These are phyloP conservation scores for Mesocentrotus franciscanus DNA, from an alignment of 53 echinoderm and acorn worm species.

Conservation along the genomic window DNA sequence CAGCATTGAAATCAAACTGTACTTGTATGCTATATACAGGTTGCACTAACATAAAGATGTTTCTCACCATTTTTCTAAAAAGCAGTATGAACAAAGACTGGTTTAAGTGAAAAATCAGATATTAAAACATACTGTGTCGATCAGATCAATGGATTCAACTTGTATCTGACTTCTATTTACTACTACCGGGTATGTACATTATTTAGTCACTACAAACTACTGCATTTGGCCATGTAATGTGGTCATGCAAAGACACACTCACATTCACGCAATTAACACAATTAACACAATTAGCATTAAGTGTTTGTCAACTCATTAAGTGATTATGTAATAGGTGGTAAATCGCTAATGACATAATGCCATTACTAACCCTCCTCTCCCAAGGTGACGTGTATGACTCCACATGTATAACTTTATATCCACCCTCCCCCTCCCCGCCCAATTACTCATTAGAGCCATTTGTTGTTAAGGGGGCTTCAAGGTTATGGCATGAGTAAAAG, in stretches of 20 bases:
- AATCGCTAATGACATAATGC: slow-evolving; percentile 35
- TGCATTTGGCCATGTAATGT: background rate
- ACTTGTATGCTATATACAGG: background rate
- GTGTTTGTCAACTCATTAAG: slow-evolving; percentile 44
- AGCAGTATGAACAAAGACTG: too few relatives aligned
- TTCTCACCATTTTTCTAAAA: too few relatives aligned
- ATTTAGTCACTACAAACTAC: background rate
- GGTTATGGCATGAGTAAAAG: background rate
- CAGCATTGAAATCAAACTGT: background rate
- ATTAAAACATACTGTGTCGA: background rate
- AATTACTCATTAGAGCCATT: background rate
- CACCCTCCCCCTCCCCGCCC: background rate
- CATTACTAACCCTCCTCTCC: background rate
- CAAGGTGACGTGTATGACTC: slow-evolving; percentile 22
- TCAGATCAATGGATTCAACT: background rate
- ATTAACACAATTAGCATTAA: slow-evolving; percentile 42
- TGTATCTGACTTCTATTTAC: background rate
- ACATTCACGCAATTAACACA: background rate
- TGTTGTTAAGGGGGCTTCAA: background rate
- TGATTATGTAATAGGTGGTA: slow-evolving; percentile 39
- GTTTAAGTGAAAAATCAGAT: background rate
- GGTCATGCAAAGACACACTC: background rate
- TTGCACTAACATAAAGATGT: background rate
- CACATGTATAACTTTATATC: background rate
- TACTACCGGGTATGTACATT: background rate